Base-by-base conservation (phyloP, 2,113 vertebrate species). In the Lampris megalopsis region DNA sequence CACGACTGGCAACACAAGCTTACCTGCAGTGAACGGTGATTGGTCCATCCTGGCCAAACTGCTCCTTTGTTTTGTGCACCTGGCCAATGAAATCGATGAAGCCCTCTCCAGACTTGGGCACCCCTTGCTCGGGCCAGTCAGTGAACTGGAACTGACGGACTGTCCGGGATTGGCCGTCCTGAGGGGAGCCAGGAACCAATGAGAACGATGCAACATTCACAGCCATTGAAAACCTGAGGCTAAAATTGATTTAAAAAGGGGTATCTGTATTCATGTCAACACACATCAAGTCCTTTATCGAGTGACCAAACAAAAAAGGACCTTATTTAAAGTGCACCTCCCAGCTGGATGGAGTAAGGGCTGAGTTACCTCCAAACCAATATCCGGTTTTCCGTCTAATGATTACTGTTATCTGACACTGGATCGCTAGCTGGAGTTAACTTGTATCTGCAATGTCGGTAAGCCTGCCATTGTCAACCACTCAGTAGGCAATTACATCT, bases 141-240 rank as follows among this genome's bases (percentile, higher is more conserved):
- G 98, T 99, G 93, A 99, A 99, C 94, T 99, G 98, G 94, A 99
- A 99, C 93, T 99, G 98, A 6, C 98, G 95, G 1, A 99, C 98
- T 0, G 98, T 99, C 49, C 98, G 94, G 0, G 98, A 99, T 88
- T 99, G 98, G 37, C 98, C 98, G 0, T 99, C 98, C 98, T 99
- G 91, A 49, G 48, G 35, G 24, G 37, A 42, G 36, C 0, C 11
- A 57, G 37, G 6, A 71, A 45, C 50, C 1, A 8, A 13, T 7
- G 4, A 63, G 5, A 57, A 62, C 6, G 35, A 54, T 11, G 8
- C 2, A 8, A n/a, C 1, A 5, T 9, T 37, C 61, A 60, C 36
- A 41, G 53, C 13, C 0, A 9, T 9, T 10, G 42, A 54, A 68
- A 72, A 50, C 10, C 38, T 45, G 2, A 8, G 6, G 7, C 47